Evolutionary conservation across 2,113 vertebrate genomes (phyloP), one percentile per base, ranked within the genome.

Genomic region (Rhinopomastus cyanomelas): DNA sequence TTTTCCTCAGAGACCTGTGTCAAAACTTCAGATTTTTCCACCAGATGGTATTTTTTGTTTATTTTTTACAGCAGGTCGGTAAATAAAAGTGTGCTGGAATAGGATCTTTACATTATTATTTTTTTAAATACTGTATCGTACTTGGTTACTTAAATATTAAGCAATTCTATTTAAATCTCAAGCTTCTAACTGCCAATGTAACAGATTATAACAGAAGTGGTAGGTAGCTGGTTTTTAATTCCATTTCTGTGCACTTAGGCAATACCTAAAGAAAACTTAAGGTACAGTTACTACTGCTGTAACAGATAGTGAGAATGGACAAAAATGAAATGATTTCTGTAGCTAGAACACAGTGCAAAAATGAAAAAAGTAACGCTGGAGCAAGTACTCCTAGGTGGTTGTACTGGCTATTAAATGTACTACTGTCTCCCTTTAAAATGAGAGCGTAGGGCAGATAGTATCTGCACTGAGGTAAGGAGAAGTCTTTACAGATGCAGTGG

Each of bases 61-160:
- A 42, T 68, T 32, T 90, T 85, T 62, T 53, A 75, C n/a, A 88
- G 68, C 74, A 85, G 68, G 72, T 65, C 64, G 69, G 5, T 73
- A 81, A 92, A 51, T 53, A 65, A 79, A 68, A 39, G 18, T 85
- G 88, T 83, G 72, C 85, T 55, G 71, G 86, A 84, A 80, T 85
- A 91, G 88, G 80, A 89, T 46, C 93, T 85, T 86, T 69, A 64
- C 39, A 8, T 80, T 60, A 48, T 52, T 66, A 26, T 39, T 52
- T 67, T 30, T 42, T 32, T 29, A 51, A 88, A 90, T 95, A 89
- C 39, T 55, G 82, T 92, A 95, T 96, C 92, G 68, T 69, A 88
- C 78, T 75, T 92, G 90, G 80, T 85, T 91, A 88, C 80, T 84
- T 76, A 82, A 86, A 81, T 55, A 88, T 59, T 81, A 79, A 96